Evolutionary conservation across 2,113 vertebrate genomes (phyloP), one percentile per base, ranked within the genome.

Genomic region (Channa argus): DNA sequence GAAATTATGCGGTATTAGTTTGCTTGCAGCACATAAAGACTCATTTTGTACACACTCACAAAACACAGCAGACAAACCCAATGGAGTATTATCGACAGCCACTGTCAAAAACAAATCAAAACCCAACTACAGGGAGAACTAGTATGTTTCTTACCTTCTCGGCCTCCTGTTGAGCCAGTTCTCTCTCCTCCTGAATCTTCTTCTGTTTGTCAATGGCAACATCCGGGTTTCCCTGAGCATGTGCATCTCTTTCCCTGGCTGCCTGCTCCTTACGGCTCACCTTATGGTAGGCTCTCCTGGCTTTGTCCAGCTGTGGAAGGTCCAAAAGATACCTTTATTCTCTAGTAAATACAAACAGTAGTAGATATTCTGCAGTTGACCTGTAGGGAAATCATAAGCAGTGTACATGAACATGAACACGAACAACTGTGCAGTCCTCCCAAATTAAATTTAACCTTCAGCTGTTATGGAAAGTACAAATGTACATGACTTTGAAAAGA

Each of bases 211-310:
- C 91, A 4, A 92, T 93, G 59, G 91, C 70, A 1, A 94, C 67
- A 43, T 94, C 91, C 0, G 94, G 93, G 82, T 94, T 94, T 64
- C 94, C 94, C 88, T 91, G 92, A 80, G 94, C 85, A 45, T 92
- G 76, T 2, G 54, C 46, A 51, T 94, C 93, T 10, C 87, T 74
- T 37, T 94, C 89, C 8, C 80, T 67, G 47, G 92, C 92, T 2
- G 76, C 49, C 10, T 95, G 91, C 90, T 77, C 90, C 56, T 87
- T 94, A 6, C 91, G 93, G 52, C 91, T 89, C 47, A 92, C 90
- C 77, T 94, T 94, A 59, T 95, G 94, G 82, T 92, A 96, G 2
- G 89, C 90, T 0, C 65, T 75, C 60, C 87, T 88, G 24, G 84
- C 92, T 74, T 95, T 95, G 45, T 95, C 94, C 86, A 94, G 78